Evolutionary conservation across 2,797 vertebrate genomes (phyloP).

Genomic region (Neosilurus hyrtlii): DNA sequence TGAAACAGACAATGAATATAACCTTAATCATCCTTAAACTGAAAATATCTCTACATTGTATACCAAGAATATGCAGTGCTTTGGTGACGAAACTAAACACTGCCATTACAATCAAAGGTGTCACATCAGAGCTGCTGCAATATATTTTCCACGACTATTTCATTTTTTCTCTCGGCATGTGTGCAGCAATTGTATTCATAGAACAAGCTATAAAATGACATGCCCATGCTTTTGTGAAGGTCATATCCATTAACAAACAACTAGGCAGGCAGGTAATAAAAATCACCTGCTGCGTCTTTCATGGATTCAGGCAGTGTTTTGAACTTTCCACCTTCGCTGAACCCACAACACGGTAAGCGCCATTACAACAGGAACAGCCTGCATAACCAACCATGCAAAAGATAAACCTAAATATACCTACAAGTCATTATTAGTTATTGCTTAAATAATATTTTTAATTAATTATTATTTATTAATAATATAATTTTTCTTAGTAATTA

Average conservation of each 20-base stretch:
- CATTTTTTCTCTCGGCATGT: slow-evolving; percentile 30
- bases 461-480: background rate
- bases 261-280: slow-evolving; percentile 36
- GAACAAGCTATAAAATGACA: slow-evolving; percentile 27
- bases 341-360: background rate
- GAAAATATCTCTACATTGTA: background rate
- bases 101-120: slow-evolving; percentile 15
- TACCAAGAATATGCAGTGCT: background rate
- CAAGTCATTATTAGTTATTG: background rate
- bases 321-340: slow-evolving; percentile 37
- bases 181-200: slow-evolving; percentile 23
- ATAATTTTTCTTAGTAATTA: too few species aligned
- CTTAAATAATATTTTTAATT: background rate
- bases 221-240: slow-evolving; percentile 38
- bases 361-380: background rate
- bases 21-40: background rate
- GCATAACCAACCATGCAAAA: background rate
- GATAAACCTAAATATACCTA: background rate
- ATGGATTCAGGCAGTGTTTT: slow-evolving; percentile 9
- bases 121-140: slow-evolving; percentile 4
- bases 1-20: background rate
- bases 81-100: slow-evolving; percentile 2
- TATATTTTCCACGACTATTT: slow-evolving; percentile 13
- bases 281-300: slow-evolving; percentile 36
- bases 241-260: slow-evolving; percentile 44